Evolutionary conservation across 1,140 invertebrate genomes (phyloP), one percentile per base, ranked within the genome.

Genomic region (Lutraria rhynchaena): DNA sequence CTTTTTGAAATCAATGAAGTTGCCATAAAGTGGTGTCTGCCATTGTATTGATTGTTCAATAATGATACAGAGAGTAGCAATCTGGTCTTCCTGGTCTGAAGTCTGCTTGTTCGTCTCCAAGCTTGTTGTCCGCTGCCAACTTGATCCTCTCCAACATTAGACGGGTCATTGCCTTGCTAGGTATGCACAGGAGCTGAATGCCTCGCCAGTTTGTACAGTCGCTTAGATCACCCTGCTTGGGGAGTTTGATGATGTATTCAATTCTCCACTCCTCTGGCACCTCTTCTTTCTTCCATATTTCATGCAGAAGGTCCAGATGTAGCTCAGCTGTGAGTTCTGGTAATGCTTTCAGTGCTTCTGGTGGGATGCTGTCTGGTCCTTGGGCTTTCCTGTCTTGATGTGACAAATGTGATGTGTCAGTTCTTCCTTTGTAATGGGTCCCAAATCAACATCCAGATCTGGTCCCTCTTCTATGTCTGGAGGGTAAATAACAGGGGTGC

Each of bases 1-100:
- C 71, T 90, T 90, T 61, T 82, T 65, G 55, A 81, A 87, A 55
- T 90, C 81, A 3, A 90, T 78, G 51, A 89, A 89, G 31, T 53
- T 80, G 24, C 86, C 78, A 65, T 84, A 86, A 13, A 88, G 61
- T 11, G 87, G 81, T 13, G 69, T 60, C 1, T 86, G 69, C 82
- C 84, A 88, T 82, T 90, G 81, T 19, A 58, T 27, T 24, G 63
- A 46, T 49, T 69, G 76, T 55, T 80, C 63, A 29, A 70, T 57
- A 1, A 80, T 80, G 27, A 22, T 70, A n/a, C 63, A 44, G 1
- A 78, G 13, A 58, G 74, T 86, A 4, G 82, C 75, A 37, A 85
- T 85, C 53, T 86, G 86, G 83, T 84, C 74, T 69, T 33, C 82
- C 67, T 41, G 41, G n/a, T 11, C 71, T 1, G 60, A 83, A 84